Conservation (phyloP, 2,888 invertebrate species). For the Rhingia rostrata region DNA sequence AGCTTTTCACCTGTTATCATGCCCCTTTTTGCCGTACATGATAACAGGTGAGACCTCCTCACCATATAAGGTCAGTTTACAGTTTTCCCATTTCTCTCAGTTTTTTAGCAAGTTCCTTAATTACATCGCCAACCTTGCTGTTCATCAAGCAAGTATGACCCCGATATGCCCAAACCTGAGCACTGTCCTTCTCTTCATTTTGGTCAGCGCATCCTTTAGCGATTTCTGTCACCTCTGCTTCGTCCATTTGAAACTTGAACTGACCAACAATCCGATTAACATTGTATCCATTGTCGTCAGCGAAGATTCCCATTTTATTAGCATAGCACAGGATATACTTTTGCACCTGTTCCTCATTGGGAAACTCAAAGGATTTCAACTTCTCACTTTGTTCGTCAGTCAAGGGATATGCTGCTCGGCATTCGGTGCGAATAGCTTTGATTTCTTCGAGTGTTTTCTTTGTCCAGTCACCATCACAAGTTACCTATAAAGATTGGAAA, state of each 20-base stretch:
- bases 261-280: conserved; percentile 80
- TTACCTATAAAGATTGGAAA: too few species aligned
- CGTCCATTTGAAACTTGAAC: conserved; percentile 77
- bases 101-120: too few species aligned
- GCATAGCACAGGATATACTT: conserved; percentile 79
- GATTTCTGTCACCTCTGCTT: conserved; percentile 78
- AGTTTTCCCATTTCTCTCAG: too few species aligned
- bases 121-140: conserved; percentile 78
- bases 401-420: conserved; percentile 77
- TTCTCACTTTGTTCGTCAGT: conserved; percentile 75
- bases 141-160: conserved; percentile 80
- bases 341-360: conserved; percentile 79
- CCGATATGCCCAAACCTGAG: conserved; percentile 81
- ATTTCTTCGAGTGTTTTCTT: conserved; percentile 78
- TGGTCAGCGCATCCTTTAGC: conserved; percentile 79
- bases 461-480: conserved; percentile 76
- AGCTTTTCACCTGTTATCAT: too few species aligned
- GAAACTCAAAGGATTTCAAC: conserved; percentile 78
- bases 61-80: too few species aligned
- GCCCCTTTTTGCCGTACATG: too few species aligned
- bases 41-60: too few species aligned
- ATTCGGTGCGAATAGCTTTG: conserved; percentile 78
- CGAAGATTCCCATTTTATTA: conserved; percentile 79
- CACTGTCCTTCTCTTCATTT: conserved; percentile 77
- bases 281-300: conserved; percentile 78